Evolutionary conservation across 2,797 vertebrate genomes (phyloP).

Genomic region (Dendrocincla fuliginosa): DNA sequence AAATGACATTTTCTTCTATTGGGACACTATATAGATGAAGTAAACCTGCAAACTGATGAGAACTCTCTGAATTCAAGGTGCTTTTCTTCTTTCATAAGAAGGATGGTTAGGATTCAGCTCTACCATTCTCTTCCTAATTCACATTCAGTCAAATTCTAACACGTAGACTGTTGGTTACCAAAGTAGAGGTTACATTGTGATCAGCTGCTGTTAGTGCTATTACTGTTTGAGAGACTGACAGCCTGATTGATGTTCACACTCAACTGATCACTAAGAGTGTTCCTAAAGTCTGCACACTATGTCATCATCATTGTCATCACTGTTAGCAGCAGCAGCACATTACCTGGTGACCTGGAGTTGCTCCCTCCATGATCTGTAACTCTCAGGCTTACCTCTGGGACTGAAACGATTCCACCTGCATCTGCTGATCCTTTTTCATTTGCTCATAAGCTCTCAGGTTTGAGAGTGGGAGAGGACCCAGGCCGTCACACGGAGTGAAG

Average conservation of each 20-base stretch:
- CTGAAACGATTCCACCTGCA: background rate
- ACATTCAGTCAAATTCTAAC: background rate
- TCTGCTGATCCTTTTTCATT: background rate
- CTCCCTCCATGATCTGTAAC: background rate
- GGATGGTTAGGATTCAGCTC: background rate
- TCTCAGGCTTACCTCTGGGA: background rate
- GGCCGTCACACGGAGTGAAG: background rate
- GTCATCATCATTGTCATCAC: fast-evolving
- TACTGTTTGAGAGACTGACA: background rate
- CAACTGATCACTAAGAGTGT: background rate
- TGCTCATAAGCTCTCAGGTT: background rate
- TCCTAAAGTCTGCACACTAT: background rate
- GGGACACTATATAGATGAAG: background rate
- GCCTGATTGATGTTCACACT: background rate
- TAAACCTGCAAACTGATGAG: background rate
- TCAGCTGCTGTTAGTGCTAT: background rate
- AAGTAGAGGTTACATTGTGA: background rate
- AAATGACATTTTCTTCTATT: background rate
- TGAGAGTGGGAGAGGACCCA: background rate
- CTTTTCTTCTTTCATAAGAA: background rate
- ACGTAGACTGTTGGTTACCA: background rate
- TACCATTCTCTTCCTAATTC: background rate
- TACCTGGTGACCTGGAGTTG: background rate
- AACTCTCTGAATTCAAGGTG: background rate
- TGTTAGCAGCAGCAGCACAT: background rate